phyloP scores from a whole-genome alignment of 2,888 invertebrate genomes.

The Asteroscopus sphinx region DNA sequence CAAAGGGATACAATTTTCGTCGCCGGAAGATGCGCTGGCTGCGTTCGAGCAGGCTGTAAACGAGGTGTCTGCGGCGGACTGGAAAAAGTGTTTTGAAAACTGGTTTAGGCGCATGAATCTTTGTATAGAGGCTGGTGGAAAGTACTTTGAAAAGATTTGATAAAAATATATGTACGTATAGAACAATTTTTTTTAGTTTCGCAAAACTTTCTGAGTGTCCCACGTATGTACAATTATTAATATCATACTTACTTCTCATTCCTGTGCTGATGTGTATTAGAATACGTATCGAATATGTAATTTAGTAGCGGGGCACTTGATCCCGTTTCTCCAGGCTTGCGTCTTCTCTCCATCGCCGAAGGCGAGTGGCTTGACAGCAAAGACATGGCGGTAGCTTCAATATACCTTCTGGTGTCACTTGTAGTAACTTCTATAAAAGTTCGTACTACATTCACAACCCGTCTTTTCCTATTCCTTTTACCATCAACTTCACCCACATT shows the following conservation, averaged over 20 bases:
- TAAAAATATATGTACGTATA: too few species aligned
- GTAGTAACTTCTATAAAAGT: slow-evolving; percentile 60
- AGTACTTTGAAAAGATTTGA: too few species aligned
- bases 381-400: slow-evolving; percentile 64
- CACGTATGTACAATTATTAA: too few species aligned
- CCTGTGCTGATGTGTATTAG: slow-evolving; percentile 83
- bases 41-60: too few species aligned
- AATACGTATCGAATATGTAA: slow-evolving; percentile 86
- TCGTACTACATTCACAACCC: slow-evolving; percentile 73
- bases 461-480: slow-evolving; percentile 72
- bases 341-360: slow-evolving; percentile 70
- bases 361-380: slow-evolving; percentile 64
- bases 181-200: too few species aligned
- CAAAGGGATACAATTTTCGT: too few species aligned
- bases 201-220: too few species aligned
- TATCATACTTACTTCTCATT: slow-evolving; percentile 80
- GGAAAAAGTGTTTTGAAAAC: too few species aligned
- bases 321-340: slow-evolving; percentile 81
- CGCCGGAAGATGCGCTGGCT: too few species aligned
- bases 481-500: slow-evolving; percentile 48
- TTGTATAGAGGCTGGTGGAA: too few species aligned
- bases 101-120: too few species aligned
- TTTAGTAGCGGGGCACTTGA: slow-evolving; percentile 84
- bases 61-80: too few species aligned
- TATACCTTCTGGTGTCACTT: slow-evolving; percentile 45